phyloP scores from a whole-genome alignment of 2,888 invertebrate species.

The Dynastes grantii region DNA sequence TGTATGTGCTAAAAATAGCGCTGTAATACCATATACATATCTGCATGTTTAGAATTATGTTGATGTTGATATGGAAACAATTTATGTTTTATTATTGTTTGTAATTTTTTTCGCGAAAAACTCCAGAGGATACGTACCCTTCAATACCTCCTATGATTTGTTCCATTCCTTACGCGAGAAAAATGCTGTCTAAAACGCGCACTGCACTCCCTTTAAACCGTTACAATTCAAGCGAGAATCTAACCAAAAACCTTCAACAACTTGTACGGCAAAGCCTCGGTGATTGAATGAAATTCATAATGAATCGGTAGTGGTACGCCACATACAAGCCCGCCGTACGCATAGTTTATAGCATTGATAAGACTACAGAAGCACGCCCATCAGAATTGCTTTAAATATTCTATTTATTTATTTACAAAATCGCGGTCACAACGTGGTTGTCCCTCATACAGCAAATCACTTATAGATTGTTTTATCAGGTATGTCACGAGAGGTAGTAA shows the following conservation, averaged over 20 bases:
- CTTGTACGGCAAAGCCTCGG: not conserved
- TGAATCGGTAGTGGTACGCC: too few species aligned
- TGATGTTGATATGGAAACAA: too few species aligned
- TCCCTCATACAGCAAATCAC: too few species aligned
- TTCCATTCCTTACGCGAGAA: conserved; percentile 54
- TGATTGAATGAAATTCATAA: not conserved
- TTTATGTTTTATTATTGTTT: not conserved
- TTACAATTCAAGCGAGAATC: conserved; percentile 33
- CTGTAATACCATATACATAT: too few species aligned
- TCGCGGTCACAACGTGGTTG: too few species aligned
- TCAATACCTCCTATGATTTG: conserved; percentile 67
- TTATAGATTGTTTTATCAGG: too few species aligned
- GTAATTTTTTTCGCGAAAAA: not conserved
- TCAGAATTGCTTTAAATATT: not conserved
- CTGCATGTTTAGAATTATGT: too few species aligned
- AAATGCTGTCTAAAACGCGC: too few species aligned
- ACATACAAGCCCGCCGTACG: not conserved
- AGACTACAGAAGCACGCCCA: conserved; percentile 6
- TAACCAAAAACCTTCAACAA: not conserved
- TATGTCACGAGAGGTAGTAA: too few species aligned
- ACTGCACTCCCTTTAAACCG: conserved; percentile 14
- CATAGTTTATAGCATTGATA: not conserved
- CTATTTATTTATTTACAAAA: not conserved
- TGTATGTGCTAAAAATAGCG: too few species aligned
- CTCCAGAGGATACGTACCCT: conserved; percentile 61